Evolutionary conservation across 2,797 vertebrate species (phyloP).

Genomic region (Pseudomugil tenellus): DNA sequence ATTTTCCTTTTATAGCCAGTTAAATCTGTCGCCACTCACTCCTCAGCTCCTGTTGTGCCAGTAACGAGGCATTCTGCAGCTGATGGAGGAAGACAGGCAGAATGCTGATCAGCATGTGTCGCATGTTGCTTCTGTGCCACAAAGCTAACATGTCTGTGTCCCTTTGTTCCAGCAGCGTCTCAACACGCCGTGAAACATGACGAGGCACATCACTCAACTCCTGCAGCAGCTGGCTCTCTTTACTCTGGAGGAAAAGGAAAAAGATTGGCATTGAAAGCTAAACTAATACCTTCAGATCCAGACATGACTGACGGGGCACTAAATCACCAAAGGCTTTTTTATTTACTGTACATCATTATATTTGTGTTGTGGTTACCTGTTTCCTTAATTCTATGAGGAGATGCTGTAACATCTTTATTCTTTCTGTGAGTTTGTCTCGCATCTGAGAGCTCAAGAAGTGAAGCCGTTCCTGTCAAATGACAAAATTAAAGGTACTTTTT

Average conservation of each 20-base stretch:
- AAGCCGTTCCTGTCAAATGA: conserved; percentile 74
- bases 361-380: conserved; percentile 66
- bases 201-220: conserved; percentile 68
- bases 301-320: neutral
- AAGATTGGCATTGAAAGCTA: neutral
- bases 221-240: conserved; percentile 73
- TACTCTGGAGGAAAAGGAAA: conserved; percentile 66
- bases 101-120: conserved; percentile 59
- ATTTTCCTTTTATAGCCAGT: no score
- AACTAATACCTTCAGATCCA: neutral
- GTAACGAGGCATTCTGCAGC: conserved; percentile 77
- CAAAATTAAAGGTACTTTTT: conserved; percentile 13
- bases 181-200: conserved; percentile 59
- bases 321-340: neutral
- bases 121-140: conserved; percentile 77
- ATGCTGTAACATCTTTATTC: conserved; percentile 74
- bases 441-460: conserved; percentile 73
- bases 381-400: conserved; percentile 75
- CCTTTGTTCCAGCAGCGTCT: conserved; percentile 58
- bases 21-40: conserved; percentile 76
- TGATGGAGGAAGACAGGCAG: conserved; percentile 76
- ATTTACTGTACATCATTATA: neutral
- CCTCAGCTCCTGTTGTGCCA: conserved; percentile 85
- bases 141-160: conserved; percentile 28
- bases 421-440: conserved; percentile 75